phyloP scores from a whole-genome alignment of 1,140 invertebrate species.

The Fopius arisanus region DNA sequence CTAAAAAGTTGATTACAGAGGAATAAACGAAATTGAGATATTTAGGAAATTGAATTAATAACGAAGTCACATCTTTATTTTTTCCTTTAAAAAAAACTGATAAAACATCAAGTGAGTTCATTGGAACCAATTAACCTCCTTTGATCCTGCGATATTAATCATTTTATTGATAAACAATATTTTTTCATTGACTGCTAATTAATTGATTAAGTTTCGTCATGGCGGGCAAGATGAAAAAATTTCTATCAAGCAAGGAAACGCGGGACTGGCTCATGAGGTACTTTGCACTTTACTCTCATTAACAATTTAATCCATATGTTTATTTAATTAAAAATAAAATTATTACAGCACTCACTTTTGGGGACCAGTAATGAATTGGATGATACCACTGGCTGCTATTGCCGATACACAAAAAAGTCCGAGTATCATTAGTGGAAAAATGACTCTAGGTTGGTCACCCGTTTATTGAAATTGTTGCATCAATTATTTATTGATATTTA shows the following conservation, averaged over 20 bases:
- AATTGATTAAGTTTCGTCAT: constrained; percentile 31
- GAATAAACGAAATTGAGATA: neutral
- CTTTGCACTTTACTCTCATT: constrained; percentile 28
- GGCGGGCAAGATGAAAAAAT: constrained; percentile 34
- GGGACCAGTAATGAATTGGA: constrained; percentile 96
- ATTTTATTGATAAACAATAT: neutral
- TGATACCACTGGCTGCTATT: constrained; percentile 93
- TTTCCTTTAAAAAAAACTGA: neutral
- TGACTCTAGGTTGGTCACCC: constrained; percentile 84
- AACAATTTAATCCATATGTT: constrained; percentile 7
- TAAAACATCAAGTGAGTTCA: too few species aligned
- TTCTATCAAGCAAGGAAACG: constrained; percentile 38
- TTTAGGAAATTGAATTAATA: neutral
- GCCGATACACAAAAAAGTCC: constrained; percentile 92
- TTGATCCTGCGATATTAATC: too few species aligned
- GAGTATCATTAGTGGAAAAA: constrained; percentile 94
- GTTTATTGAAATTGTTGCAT: neutral
- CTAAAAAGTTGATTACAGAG: neutral
- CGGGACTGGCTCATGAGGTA: constrained; percentile 49
- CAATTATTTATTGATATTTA: neutral
- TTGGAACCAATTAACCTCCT: too few species aligned
- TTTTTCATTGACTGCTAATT: neutral
- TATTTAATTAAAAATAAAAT: constrained; percentile 36
- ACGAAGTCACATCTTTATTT: neutral
- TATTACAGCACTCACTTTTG: constrained; percentile 86